Conservation (phyloP, 2,113 vertebrate genomes). For the Todiramphus saurophagus region DNA sequence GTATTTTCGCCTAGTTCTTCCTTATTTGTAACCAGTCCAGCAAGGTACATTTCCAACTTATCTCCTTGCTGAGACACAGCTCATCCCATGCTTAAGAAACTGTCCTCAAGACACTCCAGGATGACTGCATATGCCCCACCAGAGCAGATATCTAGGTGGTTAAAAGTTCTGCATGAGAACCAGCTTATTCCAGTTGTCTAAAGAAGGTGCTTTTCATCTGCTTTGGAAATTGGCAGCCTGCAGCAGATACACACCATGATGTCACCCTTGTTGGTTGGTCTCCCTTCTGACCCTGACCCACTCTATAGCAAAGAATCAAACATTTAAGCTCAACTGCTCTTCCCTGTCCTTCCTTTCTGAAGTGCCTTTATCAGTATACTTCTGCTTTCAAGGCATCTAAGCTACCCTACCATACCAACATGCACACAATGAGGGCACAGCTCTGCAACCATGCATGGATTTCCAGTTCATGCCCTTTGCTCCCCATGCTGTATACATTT, state of each 20-base stretch:
- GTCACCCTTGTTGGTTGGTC: background rate
- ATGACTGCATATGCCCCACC: background rate
- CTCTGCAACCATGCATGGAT: rapidly evolving
- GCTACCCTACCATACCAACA: background rate
- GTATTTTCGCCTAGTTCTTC: background rate
- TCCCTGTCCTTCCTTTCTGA: background rate
- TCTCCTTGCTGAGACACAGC: background rate
- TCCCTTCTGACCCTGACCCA: background rate
- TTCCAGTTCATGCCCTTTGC: background rate
- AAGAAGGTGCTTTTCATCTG: background rate
- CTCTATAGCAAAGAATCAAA: background rate
- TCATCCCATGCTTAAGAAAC: background rate
- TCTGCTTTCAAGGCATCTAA: background rate
- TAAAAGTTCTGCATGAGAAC: background rate
- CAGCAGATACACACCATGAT: background rate
- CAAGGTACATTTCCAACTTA: background rate
- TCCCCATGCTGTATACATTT: background rate
- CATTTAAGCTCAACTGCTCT: background rate
- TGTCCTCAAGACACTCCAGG: background rate
- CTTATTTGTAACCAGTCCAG: background rate
- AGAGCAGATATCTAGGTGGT: background rate
- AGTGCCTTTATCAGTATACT: background rate
- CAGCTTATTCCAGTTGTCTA: background rate
- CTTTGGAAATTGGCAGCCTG: background rate
- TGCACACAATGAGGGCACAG: background rate